phyloP scores from a whole-genome alignment of 2,113 vertebrate species.

The Drymodes brunneopygia region DNA sequence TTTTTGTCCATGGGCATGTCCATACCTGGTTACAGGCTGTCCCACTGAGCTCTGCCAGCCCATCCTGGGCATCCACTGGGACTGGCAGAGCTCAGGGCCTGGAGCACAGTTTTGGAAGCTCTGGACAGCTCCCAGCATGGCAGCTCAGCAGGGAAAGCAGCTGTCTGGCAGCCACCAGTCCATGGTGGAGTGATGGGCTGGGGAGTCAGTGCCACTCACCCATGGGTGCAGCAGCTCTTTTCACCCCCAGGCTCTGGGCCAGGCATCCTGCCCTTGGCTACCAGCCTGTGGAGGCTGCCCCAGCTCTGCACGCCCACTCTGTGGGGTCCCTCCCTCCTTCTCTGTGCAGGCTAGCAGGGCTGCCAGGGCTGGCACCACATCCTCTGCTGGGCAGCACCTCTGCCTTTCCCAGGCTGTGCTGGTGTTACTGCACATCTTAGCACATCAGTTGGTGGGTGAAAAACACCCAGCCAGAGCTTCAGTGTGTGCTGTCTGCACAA shows the following conservation, averaged over 20 bases:
- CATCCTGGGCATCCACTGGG: not conserved
- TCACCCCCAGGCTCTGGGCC: accelerated
- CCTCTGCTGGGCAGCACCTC: not conserved
- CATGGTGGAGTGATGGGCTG: accelerated
- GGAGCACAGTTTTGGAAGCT: not conserved
- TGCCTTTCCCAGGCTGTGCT: accelerated
- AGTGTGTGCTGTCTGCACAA: not conserved
- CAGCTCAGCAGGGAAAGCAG: not conserved
- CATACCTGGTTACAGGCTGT: not conserved
- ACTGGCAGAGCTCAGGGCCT: not conserved
- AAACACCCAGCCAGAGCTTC: not conserved
- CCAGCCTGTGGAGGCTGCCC: not conserved
- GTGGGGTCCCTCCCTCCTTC: not conserved
- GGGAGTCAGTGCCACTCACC: not conserved
- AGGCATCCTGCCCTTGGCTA: not conserved
- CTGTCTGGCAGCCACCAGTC: not conserved
- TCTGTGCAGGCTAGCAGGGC: not conserved
- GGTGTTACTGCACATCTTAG: not conserved
- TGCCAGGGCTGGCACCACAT: not conserved
- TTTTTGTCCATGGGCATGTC: not conserved
- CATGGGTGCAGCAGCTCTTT: not conserved
- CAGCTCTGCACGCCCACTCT: not conserved
- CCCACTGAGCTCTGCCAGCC: not conserved
- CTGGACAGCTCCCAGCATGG: not conserved
- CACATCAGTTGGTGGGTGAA: not conserved